Percentiles rank a stretch among this genome's conserved stretches.
phyloP scores from a whole-genome alignment of 2,113 vertebrate genomes.

The Callionymus lyra region DNA sequence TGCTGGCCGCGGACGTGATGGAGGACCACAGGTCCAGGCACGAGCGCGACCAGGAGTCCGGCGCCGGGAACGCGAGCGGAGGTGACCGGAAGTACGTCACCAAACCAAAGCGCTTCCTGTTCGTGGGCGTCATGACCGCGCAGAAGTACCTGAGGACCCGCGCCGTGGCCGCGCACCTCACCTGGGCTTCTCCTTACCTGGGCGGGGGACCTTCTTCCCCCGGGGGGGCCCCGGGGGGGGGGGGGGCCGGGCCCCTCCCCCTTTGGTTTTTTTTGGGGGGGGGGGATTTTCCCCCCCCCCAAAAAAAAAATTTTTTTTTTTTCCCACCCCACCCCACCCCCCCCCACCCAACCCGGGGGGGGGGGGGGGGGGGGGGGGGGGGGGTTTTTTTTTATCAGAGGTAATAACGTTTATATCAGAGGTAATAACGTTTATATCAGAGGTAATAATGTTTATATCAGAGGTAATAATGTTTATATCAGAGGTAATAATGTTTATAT shows the following conservation, averaged over 20 bases:
- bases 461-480: too few species aligned
- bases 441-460: too few species aligned
- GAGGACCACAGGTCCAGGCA: background rate
- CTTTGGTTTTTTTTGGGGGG: constrained; percentile 16
- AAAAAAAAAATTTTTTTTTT: constrained; percentile 83
- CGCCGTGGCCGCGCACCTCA: constrained; percentile 27
- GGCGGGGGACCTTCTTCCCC: constrained; percentile 39
- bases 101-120: constrained; percentile 25
- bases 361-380: too few species aligned
- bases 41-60: background rate
- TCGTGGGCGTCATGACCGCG: constrained; percentile 45
- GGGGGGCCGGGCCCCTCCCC: constrained; percentile 5
- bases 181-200: constrained; percentile 33
- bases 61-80: constrained; percentile 3
- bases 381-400: too few species aligned
- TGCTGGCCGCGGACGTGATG: background rate
- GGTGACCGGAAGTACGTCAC: background rate
- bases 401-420: too few species aligned
- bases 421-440: too few species aligned
- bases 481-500: too few species aligned
- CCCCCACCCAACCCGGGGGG: too few species aligned
- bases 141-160: constrained; percentile 38
- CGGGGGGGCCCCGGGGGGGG: constrained; percentile 6
- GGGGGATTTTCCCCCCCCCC: constrained; percentile 85
- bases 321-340: too few species aligned